These are phyloP conservation scores for Dryadula phaetusa DNA, from an alignment of 2,888 invertebrate genomes.

Conservation along the genomic window DNA sequence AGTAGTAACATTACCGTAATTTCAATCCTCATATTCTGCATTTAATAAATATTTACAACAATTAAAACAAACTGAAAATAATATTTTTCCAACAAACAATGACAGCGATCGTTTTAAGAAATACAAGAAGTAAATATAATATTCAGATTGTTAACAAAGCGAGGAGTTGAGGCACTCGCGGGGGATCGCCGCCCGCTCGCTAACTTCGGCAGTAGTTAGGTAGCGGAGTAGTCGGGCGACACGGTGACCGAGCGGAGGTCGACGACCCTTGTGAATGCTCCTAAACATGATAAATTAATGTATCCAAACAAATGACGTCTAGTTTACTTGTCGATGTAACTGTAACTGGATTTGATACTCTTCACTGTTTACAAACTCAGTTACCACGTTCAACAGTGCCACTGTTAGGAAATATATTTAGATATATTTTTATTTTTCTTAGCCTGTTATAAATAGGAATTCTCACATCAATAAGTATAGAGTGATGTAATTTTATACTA, in stretches of 20 bases:
- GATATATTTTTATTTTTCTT: too few relatives aligned
- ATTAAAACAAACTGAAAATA: not conserved
- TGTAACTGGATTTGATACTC: too few relatives aligned
- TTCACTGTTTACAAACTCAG: too few relatives aligned
- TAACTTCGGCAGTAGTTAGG: not conserved
- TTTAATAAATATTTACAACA: too few relatives aligned
- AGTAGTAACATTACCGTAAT: too few relatives aligned
- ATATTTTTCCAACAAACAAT: not conserved
- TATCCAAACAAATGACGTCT: not conserved
- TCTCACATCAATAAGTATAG: too few relatives aligned
- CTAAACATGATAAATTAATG: not conserved
- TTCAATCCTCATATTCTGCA: not conserved
- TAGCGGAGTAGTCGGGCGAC: not conserved
- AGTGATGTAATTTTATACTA: too few relatives aligned
- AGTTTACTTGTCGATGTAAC: too few relatives aligned
- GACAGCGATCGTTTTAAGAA: not conserved
- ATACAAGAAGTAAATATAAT: constrained; percentile 3
- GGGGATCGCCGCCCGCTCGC: not conserved
- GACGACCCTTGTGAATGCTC: not conserved
- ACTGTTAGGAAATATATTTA: too few relatives aligned
- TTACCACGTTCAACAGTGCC: too few relatives aligned
- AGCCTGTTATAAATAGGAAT: too few relatives aligned
- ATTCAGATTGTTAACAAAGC: constrained; percentile 7
- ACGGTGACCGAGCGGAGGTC: not conserved
- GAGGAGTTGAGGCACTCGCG: not conserved